phyloP scores from a whole-genome alignment of 1,140 invertebrate genomes.

The Cyclina sinensis region DNA sequence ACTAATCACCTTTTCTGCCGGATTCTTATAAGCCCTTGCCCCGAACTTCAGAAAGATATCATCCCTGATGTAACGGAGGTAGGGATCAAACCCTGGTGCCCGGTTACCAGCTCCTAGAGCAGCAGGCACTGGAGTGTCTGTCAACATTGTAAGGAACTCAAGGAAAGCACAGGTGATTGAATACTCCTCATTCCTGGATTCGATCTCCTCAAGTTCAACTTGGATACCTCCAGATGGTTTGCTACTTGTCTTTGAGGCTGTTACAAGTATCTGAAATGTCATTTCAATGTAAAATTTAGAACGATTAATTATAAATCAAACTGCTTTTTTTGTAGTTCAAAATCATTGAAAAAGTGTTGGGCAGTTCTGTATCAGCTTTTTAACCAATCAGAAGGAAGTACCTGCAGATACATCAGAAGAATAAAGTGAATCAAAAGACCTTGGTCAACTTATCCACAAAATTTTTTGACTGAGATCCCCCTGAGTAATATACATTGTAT shows the following conservation, averaged over 20 bases:
- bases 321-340: no score
- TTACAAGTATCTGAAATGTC: slow-evolving; percentile 56
- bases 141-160: slow-evolving; percentile 92
- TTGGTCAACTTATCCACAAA: no score
- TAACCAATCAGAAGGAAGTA: no score
- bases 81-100: slow-evolving; percentile 96
- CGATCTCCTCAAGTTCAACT: slow-evolving; percentile 92
- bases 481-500: no score
- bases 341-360: no score
- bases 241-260: background rate
- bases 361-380: no score
- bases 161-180: slow-evolving; percentile 91
- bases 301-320: no score
- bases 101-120: slow-evolving; percentile 93
- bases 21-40: slow-evolving; percentile 92
- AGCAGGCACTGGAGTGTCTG: slow-evolving; percentile 91
- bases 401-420: no score
- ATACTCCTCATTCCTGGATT: slow-evolving; percentile 92
- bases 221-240: slow-evolving; percentile 70
- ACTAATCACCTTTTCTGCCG: slow-evolving; percentile 90
- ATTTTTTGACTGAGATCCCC: no score
- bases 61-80: slow-evolving; percentile 93
- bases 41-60: slow-evolving; percentile 93
- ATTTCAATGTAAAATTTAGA: no score
- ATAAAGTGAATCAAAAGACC: no score